Base-by-base conservation (phyloP, 2,113 vertebrate genomes). In the Eclectus roratus region DNA sequence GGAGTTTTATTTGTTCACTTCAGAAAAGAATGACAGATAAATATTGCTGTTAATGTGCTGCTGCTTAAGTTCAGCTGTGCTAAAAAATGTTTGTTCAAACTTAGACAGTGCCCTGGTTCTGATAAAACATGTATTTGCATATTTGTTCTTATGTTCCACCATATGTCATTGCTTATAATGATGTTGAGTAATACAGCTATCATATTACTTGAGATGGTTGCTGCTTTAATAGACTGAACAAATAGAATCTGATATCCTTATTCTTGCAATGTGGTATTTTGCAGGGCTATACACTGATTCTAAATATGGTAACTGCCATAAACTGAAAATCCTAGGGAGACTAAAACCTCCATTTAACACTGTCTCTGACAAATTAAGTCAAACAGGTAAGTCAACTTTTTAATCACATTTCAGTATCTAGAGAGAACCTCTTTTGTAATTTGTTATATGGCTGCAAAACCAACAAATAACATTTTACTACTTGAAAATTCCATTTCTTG, bases 111-210 rank as follows among this genome's bases (percentile, higher is more conserved):
- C 6, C n/a, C 47, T 73, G 63, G 17, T 69, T 92, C 86, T 65
- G 25, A 66, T 63, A 69, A 92, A 96, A 93, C 60, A 52, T 28
- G 2, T 41, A 77, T 78, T 93, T 91, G 35, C 44, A 39, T 86
- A 23, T 85, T 88, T 88, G 65, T 64, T 78, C 78, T 95, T 88
- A 70, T 93, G 80, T 39, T 96, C 35, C 58, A 68, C 89, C 80
- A 78, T 93, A 91, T 91, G 91, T 78, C 86, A 88, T 61, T 85
- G 52, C 88, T 56, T 92, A 37, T 72, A 80, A 94, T 80, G 85
- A 90, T 37, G 65, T 20, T 72, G 81, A 94, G 91, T 84, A 92
- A 92, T 85, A 56, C 27, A 87, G 37, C 46, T 96, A 76, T 86
- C 91, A 74, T 44, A 65, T 76, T 64, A 78, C 28, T 73, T 96